phyloP scores from a whole-genome alignment of 2,113 vertebrate genomes.

The Odocoileus hemionus region DNA sequence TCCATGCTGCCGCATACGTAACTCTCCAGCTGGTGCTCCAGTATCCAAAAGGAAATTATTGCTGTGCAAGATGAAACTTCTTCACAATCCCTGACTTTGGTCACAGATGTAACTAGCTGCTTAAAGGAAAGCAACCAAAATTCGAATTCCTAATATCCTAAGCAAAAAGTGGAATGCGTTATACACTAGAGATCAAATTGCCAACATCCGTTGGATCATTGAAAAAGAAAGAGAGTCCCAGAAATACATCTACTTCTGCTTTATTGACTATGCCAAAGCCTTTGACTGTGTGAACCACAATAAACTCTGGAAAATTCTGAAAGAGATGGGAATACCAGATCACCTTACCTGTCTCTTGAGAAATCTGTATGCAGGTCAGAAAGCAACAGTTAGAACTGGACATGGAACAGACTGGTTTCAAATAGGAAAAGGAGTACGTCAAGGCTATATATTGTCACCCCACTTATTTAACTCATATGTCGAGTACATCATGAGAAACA shows the following conservation, averaged over 20 bases:
- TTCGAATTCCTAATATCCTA: not conserved
- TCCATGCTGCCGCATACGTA: no score
- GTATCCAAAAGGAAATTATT: not conserved
- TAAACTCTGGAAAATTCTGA: not conserved
- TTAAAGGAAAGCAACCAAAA: not conserved
- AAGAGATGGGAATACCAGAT: not conserved
- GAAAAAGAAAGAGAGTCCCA: not conserved
- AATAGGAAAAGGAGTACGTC: not conserved
- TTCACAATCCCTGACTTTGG: not conserved
- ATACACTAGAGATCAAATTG: not conserved
- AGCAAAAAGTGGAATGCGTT: not conserved
- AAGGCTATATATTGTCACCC: not conserved
- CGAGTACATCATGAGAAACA: not conserved
- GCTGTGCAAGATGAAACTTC: not conserved
- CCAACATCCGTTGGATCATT: fast-evolving
- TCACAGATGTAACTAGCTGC: not conserved
- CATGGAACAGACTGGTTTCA: not conserved
- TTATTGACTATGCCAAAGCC: not conserved
- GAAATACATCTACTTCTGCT: not conserved
- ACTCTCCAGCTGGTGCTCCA: no score
- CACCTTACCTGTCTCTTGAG: not conserved
- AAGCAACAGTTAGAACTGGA: not conserved
- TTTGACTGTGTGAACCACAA: not conserved
- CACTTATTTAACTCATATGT: not conserved
- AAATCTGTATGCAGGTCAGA: not conserved